phyloP scores from a whole-genome alignment of 1,140 invertebrate species.

The Arion vulgaris region DNA sequence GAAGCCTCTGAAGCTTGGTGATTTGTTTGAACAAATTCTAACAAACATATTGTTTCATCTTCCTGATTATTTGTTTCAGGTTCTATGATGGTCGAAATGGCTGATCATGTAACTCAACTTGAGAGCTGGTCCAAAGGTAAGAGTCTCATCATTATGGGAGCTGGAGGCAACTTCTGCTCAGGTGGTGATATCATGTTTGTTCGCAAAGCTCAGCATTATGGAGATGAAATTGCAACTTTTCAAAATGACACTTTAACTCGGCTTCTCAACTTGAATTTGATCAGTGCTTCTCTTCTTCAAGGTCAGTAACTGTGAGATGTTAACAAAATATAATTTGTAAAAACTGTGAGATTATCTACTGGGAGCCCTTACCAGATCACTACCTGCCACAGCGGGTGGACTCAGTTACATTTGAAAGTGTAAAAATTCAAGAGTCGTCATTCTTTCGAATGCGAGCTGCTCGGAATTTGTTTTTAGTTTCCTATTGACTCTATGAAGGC shows the following conservation, averaged over 20 bases:
- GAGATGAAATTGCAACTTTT: constrained; percentile 73
- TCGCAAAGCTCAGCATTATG: constrained; percentile 51
- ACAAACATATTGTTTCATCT: neutral
- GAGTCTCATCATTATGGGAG: constrained; percentile 75
- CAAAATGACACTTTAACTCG: constrained; percentile 75
- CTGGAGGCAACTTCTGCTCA: constrained; percentile 76
- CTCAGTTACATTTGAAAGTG: no score
- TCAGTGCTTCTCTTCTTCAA: constrained; percentile 75
- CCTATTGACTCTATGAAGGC: no score
- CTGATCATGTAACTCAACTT: constrained; percentile 72
- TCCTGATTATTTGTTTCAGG: constrained; percentile 70
- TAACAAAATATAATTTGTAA: no score
- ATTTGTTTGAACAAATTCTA: no score
- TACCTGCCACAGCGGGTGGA: no score
- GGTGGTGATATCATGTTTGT: constrained; percentile 77
- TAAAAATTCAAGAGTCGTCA: no score
- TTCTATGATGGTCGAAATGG: constrained; percentile 78
- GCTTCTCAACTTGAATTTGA: constrained; percentile 74
- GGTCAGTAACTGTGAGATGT: no score
- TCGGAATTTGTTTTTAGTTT: no score
- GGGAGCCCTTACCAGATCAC: no score
- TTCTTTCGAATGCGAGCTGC: no score
- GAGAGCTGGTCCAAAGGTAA: constrained; percentile 75
- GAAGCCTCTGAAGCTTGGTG: no score
- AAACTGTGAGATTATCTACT: no score